phyloP scores from a whole-genome alignment of 2,797 vertebrate genomes.

The Tadarida brasiliensis region DNA sequence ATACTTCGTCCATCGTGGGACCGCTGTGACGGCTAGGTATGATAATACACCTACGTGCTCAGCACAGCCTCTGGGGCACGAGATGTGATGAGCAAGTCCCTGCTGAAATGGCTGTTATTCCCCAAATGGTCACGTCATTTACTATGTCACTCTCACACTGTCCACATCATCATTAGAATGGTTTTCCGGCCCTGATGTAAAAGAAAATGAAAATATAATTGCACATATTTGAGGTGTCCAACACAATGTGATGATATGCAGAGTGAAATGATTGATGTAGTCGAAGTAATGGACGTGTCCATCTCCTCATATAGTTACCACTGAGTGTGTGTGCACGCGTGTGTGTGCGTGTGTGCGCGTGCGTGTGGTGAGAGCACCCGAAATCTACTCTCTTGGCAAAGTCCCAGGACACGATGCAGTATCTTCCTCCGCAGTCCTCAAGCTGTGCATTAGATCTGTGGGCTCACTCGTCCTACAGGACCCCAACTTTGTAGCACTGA shows the following conservation, averaged over 20 bases:
- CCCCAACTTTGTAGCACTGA: not conserved
- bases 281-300: not conserved
- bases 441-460: rapidly evolving
- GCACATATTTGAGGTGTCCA: not conserved
- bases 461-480: too few relatives aligned
- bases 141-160: not conserved
- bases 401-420: not conserved
- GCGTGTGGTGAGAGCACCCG: not conserved
- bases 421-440: too few relatives aligned
- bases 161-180: not conserved
- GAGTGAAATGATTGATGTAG: not conserved
- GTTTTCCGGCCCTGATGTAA: not conserved
- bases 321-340: too few relatives aligned
- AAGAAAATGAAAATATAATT: not conserved
- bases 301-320: too few relatives aligned
- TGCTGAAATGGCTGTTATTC: rapidly evolving
- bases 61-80: rapidly evolving
- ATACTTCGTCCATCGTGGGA: rapidly evolving
- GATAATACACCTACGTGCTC: rapidly evolving
- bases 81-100: not conserved
- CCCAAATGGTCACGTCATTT: not conserved
- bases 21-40: too few relatives aligned
- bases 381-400: not conserved
- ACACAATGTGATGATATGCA: not conserved
- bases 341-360: too few relatives aligned